These are phyloP conservation scores for Coracias cyanogaster DNA, from an alignment of 2,797 vertebrate genomes.

Conservation along the genomic window DNA sequence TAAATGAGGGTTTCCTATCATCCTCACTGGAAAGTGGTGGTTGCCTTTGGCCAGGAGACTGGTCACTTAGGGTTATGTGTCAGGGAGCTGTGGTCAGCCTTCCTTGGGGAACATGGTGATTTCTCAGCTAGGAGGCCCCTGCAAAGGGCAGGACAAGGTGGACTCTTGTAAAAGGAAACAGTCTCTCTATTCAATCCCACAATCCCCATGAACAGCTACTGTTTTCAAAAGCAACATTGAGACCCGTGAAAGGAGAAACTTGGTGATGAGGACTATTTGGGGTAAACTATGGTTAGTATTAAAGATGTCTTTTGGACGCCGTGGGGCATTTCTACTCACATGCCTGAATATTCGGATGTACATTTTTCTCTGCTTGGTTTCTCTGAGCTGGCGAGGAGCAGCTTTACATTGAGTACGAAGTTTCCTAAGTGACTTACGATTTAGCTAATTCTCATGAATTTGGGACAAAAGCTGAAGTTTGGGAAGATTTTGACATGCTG, in stretches of 20 bases:
- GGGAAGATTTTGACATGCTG: neutral
- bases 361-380: neutral
- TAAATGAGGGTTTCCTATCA: neutral
- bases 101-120: neutral
- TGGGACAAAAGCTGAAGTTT: neutral
- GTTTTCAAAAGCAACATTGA: neutral
- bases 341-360: neutral
- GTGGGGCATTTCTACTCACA: neutral
- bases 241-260: neutral
- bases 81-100: neutral
- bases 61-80: rapidly evolving
- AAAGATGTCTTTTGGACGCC: neutral
- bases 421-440: neutral
- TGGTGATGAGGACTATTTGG: neutral
- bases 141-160: rapidly evolving
- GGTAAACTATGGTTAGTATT: neutral
- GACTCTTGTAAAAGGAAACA: neutral
- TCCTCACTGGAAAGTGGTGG: rapidly evolving
- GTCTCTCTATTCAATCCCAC: neutral
- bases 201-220: neutral
- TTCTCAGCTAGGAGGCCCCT: neutral
- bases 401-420: neutral
- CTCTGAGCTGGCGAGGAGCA: neutral
- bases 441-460: neutral
- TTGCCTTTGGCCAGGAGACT: neutral